Evolutionary conservation across 2,113 vertebrate species (phyloP), one percentile per base, ranked within the genome.

Genomic region (Pteropus alecto): DNA sequence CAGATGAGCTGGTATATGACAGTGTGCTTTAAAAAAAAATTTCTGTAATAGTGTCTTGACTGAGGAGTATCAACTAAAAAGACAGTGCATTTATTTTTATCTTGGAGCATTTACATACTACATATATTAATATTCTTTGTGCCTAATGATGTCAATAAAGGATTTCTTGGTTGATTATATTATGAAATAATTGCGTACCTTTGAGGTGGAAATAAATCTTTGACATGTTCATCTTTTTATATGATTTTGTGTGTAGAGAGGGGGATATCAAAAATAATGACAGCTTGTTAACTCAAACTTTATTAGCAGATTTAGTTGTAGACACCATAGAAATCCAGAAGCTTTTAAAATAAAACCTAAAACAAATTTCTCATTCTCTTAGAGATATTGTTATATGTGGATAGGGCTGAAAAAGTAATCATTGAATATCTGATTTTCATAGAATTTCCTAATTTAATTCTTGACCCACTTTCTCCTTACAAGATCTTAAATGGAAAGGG

Each of bases 291-390:
- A 61, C 41, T 60, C 28, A 68, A 15, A 93, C 16, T 35, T 73
- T 74, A 89, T 58, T 87, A 1, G 10, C 86, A 35, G 68, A 60
- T 76, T 87, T 84, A 93, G 84, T 94, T 96, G 26, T 24, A 94
- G 54, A 71, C 76, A 85, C 16, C 7, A 41, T 60, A 41, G n/a
- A 83, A 90, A 60, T 87, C 24, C 61, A 93, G 68, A 87, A 96
- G 30, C 24, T 90, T 83, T 82, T 10, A 58, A 91, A 91, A 58
- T 93, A 68, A 95, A 90, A 87, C 28, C 8, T 95, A 54, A 77
- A 87, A 43, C 13, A 30, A n/a, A 68, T 81, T 68, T 81, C 46
- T 61, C 30, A 24, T 33, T 81, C 14, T 71, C 16, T 81, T 86
- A 95, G 11, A 24, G 48, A n/a, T 71, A 22, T 15, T 8, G 19